Conservation (phyloP, 2,113 vertebrate genomes). For the Cyprinodon brontotheroides region DNA sequence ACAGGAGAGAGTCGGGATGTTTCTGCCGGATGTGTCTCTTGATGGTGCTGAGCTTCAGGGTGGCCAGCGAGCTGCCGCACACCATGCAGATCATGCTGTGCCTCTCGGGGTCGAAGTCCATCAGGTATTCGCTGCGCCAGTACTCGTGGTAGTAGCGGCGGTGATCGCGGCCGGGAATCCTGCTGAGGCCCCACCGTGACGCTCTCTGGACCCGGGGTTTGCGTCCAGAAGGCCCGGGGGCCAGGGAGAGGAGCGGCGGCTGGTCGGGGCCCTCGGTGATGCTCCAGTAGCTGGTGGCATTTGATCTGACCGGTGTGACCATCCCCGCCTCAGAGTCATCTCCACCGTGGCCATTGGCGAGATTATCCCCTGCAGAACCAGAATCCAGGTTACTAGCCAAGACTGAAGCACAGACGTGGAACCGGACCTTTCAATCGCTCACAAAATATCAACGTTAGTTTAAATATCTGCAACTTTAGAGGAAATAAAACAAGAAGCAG, state of each 20-base stretch:
- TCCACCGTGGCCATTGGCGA: constrained; percentile 71
- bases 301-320: constrained; percentile 56
- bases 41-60: constrained; percentile 93
- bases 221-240: constrained; percentile 71
- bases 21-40: constrained; percentile 94
- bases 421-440: too few relatives aligned
- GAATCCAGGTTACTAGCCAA: not conserved
- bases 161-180: constrained; percentile 88
- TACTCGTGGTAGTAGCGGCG: constrained; percentile 96
- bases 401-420: too few relatives aligned
- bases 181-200: constrained; percentile 85
- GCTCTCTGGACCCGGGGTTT: constrained; percentile 83
- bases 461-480: too few relatives aligned
- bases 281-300: constrained; percentile 82
- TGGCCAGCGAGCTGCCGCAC: constrained; percentile 91
- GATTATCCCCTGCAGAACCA: constrained; percentile 48
- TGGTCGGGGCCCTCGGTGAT: constrained; percentile 74
- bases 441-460: too few relatives aligned
- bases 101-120: constrained; percentile 89
- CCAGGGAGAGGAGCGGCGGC: constrained; percentile 73
- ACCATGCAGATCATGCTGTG: constrained; percentile 96
- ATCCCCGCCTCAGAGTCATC: constrained; percentile 41
- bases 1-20: constrained; percentile 89
- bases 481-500: too few relatives aligned
- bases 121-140: constrained; percentile 92